Evolutionary conservation across 2,113 vertebrate genomes (phyloP).

Genomic region (Calyptommatus sinebrachiatus): DNA sequence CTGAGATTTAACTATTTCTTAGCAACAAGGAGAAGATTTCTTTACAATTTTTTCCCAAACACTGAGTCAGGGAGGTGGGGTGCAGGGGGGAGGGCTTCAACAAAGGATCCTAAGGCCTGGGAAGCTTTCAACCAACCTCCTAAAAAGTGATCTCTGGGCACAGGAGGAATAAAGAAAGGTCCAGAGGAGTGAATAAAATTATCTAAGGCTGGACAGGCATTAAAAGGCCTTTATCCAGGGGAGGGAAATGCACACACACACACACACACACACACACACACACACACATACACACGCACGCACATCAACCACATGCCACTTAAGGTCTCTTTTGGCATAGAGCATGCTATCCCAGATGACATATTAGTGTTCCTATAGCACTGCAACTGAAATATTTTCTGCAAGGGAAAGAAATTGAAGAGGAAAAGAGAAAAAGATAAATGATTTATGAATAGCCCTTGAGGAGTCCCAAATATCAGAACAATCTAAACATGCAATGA

Average conservation of each 20-base stretch:
- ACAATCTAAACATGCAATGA: slow-evolving; percentile 86
- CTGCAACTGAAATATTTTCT: slow-evolving; percentile 83
- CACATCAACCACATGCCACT: slow-evolving; percentile 73
- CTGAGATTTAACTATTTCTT: slow-evolving; percentile 89
- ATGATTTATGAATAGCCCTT: slow-evolving; percentile 87
- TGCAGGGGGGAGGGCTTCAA: slow-evolving; percentile 68
- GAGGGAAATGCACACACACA: slow-evolving; percentile 41
- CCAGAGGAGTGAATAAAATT: slow-evolving; percentile 97
- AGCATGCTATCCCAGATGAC: slow-evolving; percentile 73
- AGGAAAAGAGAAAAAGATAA: slow-evolving; percentile 75
- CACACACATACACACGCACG: slow-evolving; percentile 47
- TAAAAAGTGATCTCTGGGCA: slow-evolving; percentile 96
- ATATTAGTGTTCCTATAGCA: slow-evolving; percentile 76
- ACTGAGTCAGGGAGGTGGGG: slow-evolving; percentile 59
- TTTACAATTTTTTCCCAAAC: slow-evolving; percentile 82
- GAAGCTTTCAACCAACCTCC: slow-evolving; percentile 95
- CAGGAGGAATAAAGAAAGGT: slow-evolving; percentile 90
- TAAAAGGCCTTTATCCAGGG: slow-evolving; percentile 92
- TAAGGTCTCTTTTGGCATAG: slow-evolving; percentile 87
- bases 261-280: slow-evolving; percentile 41
- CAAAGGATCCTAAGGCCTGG: slow-evolving; percentile 95
- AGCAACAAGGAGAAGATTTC: slow-evolving; percentile 86
- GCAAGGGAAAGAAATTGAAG: slow-evolving; percentile 26
- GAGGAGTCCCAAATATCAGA: slow-evolving; percentile 83
- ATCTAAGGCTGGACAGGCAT: slow-evolving; percentile 98